phyloP scores from a whole-genome alignment of 2,888 invertebrate genomes.

The Pasiphila rectangulata region DNA sequence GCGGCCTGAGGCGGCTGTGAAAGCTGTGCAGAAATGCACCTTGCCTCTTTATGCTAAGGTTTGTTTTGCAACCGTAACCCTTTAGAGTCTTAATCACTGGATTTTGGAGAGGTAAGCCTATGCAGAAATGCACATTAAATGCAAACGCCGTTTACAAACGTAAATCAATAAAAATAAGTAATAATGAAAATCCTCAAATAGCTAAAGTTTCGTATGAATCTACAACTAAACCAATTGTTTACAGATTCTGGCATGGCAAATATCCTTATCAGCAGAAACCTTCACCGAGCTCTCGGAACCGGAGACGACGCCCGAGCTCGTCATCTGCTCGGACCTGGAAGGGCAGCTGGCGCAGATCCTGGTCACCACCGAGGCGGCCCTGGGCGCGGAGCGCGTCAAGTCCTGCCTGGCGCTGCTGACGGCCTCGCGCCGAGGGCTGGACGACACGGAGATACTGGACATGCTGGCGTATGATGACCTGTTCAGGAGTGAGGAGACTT shows the following conservation, averaged over 20 bases:
- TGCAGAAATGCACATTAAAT: too few relatives aligned
- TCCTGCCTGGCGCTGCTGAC: conserved; percentile 86
- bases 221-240: not conserved
- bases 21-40: too few relatives aligned
- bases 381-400: conserved; percentile 84
- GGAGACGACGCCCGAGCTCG: conserved; percentile 61
- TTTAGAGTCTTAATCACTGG: too few relatives aligned
- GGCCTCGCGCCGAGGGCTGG: conserved; percentile 88
- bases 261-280: conserved; percentile 72
- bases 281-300: conserved; percentile 68
- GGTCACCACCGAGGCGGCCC: conserved; percentile 84
- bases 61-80: too few relatives aligned
- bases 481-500: conserved; percentile 83
- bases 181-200: too few relatives aligned
- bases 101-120: too few relatives aligned
- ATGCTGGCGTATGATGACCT: conserved; percentile 83
- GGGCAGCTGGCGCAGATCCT: conserved; percentile 85
- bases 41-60: too few relatives aligned
- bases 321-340: conserved; percentile 68
- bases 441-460: conserved; percentile 90
- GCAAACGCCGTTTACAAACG: too few relatives aligned
- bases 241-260: conserved; percentile 77
- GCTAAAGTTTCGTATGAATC: too few relatives aligned
- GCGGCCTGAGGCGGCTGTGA: too few relatives aligned
- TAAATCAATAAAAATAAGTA: too few relatives aligned